Conservation (phyloP, 2,113 vertebrate genomes). For the Theropithecus gelada region DNA sequence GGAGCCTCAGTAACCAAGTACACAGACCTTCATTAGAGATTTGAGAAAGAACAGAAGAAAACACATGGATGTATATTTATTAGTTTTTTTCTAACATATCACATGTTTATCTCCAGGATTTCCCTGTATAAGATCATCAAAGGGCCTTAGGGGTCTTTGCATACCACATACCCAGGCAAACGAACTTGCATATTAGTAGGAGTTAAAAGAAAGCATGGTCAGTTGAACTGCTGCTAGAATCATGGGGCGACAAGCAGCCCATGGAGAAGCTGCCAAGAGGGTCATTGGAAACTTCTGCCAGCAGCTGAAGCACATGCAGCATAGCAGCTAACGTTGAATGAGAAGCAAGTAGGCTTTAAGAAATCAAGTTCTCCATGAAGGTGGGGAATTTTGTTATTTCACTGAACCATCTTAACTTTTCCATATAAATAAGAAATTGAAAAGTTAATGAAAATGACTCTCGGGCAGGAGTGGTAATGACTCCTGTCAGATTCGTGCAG, state of each 20-base stretch:
- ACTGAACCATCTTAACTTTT: background rate
- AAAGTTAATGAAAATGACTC: background rate
- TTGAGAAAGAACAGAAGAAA: background rate
- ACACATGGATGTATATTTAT: rapidly evolving
- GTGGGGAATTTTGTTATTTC: background rate
- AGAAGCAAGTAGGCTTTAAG: background rate
- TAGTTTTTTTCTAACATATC: background rate
- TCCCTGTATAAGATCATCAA: background rate
- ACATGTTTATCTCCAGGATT: background rate
- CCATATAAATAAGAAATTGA: background rate
- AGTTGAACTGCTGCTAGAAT: background rate
- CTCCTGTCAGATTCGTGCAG: rapidly evolving
- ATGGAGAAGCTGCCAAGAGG: background rate
- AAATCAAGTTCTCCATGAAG: background rate
- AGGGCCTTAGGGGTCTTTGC: background rate
- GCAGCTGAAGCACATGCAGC: background rate
- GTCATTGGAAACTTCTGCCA: no score
- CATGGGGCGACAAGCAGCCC: rapidly evolving
- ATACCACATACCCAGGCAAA: background rate
- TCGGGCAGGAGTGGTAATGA: rapidly evolving
- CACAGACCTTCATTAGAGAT: no score
- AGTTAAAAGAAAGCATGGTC: background rate
- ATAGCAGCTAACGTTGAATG: background rate
- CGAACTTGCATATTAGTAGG: background rate
- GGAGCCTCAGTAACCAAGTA: background rate